Evolutionary conservation across 2,888 invertebrate genomes (phyloP).

Genomic region (Meloe dianella): DNA sequence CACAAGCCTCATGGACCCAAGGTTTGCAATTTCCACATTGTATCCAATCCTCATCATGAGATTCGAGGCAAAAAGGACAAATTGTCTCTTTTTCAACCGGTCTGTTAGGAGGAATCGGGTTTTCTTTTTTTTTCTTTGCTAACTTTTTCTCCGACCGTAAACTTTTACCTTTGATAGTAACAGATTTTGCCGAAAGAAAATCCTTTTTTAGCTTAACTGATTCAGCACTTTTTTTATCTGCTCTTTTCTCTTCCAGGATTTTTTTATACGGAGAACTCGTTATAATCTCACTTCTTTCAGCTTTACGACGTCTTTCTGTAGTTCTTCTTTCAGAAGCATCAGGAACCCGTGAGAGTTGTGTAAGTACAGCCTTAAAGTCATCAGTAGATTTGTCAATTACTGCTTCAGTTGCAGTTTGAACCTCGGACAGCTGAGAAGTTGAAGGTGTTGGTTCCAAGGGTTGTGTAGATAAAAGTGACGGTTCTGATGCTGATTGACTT

Average conservation of each 20-base stretch:
- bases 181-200: background rate
- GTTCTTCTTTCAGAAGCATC: background rate
- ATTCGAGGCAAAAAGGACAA: no score
- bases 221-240: background rate
- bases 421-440: background rate
- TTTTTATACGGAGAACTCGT: conserved; percentile 24
- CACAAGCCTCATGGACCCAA: background rate
- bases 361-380: background rate
- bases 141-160: background rate
- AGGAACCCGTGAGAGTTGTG: background rate
- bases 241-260: conserved; percentile 14
- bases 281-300: conserved; percentile 16
- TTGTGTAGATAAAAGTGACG: background rate
- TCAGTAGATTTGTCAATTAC: background rate
- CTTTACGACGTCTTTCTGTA: background rate
- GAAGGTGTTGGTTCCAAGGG: background rate
- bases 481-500: no score
- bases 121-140: background rate
- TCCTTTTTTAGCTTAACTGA: background rate
- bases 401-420: background rate
- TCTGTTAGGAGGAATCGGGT: no score
- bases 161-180: background rate
- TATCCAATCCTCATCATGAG: no score
- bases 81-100: conserved; percentile 40
- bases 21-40: background rate